phyloP scores from a whole-genome alignment of 1,140 invertebrate genomes.

The Cryptotermes secundus region DNA sequence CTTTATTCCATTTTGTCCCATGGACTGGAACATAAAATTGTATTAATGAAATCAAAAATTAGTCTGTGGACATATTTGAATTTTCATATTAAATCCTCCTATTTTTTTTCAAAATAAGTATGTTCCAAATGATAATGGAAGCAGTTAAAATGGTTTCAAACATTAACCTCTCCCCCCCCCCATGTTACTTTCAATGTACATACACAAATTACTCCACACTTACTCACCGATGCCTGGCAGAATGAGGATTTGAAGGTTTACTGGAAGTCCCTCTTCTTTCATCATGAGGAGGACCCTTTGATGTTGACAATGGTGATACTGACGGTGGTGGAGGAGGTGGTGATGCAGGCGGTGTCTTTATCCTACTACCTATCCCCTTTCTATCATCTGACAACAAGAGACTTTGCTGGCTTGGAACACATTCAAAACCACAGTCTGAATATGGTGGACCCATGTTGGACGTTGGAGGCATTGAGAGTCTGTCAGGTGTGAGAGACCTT shows the following conservation, averaged over 20 bases:
- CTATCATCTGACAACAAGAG: not conserved
- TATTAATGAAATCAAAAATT: no score
- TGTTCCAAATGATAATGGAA: no score
- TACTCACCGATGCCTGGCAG: not conserved
- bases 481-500: slow-evolving; percentile 55
- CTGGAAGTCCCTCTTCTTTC: not conserved
- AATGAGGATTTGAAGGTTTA: not conserved
- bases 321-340: not conserved
- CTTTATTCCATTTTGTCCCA: no score
- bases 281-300: not conserved
- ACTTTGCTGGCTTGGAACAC: not conserved
- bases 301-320: not conserved
- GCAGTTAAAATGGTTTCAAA: no score
- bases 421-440: not conserved
- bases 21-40: no score
- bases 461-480: slow-evolving; percentile 31
- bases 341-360: not conserved
- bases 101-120: no score
- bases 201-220: no score
- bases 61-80: no score
- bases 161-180: no score
- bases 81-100: no score
- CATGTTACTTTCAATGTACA: no score
- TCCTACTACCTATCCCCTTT: not conserved
- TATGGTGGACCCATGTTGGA: not conserved